phyloP scores from a whole-genome alignment of 2,113 vertebrate species.

The Ranitomeya imitator region DNA sequence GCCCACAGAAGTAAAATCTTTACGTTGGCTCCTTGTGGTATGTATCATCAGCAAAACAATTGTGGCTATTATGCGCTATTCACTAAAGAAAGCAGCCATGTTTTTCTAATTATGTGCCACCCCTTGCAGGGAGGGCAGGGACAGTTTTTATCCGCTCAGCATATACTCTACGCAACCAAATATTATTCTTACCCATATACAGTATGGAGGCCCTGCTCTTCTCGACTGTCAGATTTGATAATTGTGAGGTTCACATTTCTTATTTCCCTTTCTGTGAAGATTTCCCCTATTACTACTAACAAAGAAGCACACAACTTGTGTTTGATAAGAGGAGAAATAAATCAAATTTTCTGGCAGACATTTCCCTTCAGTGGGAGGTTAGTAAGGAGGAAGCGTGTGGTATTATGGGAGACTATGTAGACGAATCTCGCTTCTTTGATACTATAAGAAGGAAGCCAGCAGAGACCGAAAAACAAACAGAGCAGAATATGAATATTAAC shows the following conservation, averaged over 20 bases:
- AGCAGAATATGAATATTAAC: slow-evolving; percentile 61
- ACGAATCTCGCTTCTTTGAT: slow-evolving; percentile 67
- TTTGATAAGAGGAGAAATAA: slow-evolving; percentile 56
- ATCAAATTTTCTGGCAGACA: slow-evolving; percentile 61
- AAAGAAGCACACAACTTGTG: not conserved
- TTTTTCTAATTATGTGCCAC: too few species aligned
- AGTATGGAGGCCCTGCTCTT: not conserved
- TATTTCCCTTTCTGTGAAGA: not conserved
- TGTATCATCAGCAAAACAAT: too few species aligned
- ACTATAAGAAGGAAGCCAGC: slow-evolving; percentile 66
- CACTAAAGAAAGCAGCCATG: too few species aligned
- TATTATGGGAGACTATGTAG: slow-evolving; percentile 63
- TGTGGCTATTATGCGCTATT: too few species aligned
- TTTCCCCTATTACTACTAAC: not conserved
- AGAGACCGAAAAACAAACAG: slow-evolving; percentile 59
- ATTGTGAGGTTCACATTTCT: not conserved
- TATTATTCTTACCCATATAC: not conserved
- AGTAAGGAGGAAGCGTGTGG: slow-evolving; percentile 64
- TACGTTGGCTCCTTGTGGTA: too few species aligned
- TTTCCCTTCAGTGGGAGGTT: slow-evolving; percentile 60
- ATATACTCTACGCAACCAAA: not conserved
- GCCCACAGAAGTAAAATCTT: too few species aligned
- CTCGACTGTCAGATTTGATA: not conserved
- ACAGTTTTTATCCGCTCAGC: too few species aligned
- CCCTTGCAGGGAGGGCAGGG: too few species aligned